phyloP scores from a whole-genome alignment of 2,113 vertebrate genomes.

The Sorex fumeus region DNA sequence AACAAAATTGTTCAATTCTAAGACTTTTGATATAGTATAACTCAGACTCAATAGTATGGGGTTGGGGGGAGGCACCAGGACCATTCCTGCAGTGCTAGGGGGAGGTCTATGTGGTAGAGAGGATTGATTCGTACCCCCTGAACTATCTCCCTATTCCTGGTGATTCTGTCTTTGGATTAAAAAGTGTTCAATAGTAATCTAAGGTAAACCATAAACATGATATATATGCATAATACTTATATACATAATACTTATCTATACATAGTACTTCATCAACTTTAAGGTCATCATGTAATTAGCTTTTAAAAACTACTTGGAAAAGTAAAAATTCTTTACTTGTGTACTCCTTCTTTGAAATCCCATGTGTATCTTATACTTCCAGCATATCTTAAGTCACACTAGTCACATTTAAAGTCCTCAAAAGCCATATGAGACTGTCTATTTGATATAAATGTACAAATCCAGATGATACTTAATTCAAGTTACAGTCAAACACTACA shows the following conservation, averaged over 20 bases:
- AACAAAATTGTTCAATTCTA: no score
- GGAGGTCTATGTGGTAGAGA: no score
- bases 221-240: no score
- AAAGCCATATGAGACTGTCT: neutral
- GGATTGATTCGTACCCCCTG: no score
- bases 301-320: neutral
- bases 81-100: no score
- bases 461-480: neutral
- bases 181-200: no score
- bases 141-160: no score
- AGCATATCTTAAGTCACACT: neutral
- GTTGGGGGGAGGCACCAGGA: no score
- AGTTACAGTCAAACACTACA: neutral
- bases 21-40: no score
- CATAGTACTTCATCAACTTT: neutral
- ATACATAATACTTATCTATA: neutral
- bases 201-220: no score
- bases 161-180: no score
- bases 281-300: constrained; percentile 16
- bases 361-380: neutral
- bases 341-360: constrained; percentile 21
- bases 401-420: neutral
- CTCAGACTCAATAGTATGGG: no score
- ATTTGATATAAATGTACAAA: neutral
- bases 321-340: neutral